Conservation (phyloP, 2,888 invertebrate genomes). For the Amphimallon solstitiale region DNA sequence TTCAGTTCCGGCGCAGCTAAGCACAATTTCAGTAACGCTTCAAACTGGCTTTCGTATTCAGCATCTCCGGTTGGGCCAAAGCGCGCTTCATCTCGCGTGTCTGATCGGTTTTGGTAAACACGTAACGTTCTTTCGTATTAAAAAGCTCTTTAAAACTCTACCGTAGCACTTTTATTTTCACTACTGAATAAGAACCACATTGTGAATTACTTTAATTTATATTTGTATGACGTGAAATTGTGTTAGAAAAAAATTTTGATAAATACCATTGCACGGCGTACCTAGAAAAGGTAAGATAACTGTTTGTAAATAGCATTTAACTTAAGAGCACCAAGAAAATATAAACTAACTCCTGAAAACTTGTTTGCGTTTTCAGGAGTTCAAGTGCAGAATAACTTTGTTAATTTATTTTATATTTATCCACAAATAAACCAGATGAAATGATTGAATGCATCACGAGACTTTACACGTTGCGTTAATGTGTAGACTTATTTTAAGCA, state of each 20-base stretch:
- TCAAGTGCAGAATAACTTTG: not conserved
- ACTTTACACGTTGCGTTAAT: too few relatives aligned
- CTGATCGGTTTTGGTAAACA: not conserved
- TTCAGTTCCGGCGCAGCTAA: slow-evolving; percentile 41
- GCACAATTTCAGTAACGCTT: slow-evolving; percentile 41
- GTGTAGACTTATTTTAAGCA: too few relatives aligned
- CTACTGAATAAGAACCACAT: too few relatives aligned
- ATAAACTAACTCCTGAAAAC: not conserved
- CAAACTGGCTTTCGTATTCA: slow-evolving; percentile 40
- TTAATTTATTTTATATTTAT: not conserved
- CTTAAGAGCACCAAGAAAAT: not conserved
- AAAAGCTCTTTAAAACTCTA: not conserved
- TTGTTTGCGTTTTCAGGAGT: not conserved
- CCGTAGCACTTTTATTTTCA: not conserved
- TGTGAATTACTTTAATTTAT: not conserved
- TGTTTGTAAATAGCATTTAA: slow-evolving; percentile 2
- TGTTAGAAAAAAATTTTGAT: slow-evolving; percentile 3
- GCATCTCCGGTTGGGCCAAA: slow-evolving; percentile 25
- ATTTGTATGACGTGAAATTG: not conserved
- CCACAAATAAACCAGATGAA: too few relatives aligned
- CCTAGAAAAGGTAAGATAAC: slow-evolving; percentile 19
- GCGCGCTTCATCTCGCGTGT: slow-evolving; percentile 13
- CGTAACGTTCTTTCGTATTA: slow-evolving; percentile 8
- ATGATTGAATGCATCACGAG: too few relatives aligned
- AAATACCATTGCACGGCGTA: not conserved